Evolutionary conservation across 2,888 invertebrate species (phyloP).

Genomic region (Pseudococcus jackbeardsleyi): DNA sequence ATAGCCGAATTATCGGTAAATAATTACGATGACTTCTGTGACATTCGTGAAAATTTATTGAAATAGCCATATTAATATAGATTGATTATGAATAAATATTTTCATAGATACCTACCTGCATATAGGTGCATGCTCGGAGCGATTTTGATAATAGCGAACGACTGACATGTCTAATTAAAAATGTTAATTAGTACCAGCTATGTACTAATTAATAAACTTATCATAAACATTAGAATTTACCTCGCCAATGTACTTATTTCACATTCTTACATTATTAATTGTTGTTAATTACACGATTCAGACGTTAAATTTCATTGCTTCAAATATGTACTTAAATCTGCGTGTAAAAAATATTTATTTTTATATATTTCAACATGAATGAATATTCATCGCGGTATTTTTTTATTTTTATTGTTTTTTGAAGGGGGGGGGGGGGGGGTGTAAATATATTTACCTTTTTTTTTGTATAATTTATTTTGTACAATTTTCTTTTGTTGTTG

Average conservation of each 20-base stretch:
- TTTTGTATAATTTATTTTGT: slow-evolving; percentile 46
- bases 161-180: slow-evolving; percentile 57
- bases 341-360: slow-evolving; percentile 35
- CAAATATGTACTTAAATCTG: slow-evolving; percentile 38
- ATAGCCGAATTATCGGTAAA: background rate
- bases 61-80: background rate
- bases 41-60: background rate
- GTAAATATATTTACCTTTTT: slow-evolving; percentile 18
- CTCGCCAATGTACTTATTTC: slow-evolving; percentile 60
- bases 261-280: slow-evolving; percentile 62
- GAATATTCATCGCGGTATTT: slow-evolving; percentile 51
- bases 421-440: background rate
- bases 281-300: slow-evolving; percentile 52
- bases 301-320: slow-evolving; percentile 49
- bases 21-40: background rate
- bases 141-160: slow-evolving; percentile 41
- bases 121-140: background rate
- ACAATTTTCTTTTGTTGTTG: slow-evolving; percentile 38
- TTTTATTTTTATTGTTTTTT: slow-evolving; percentile 27
- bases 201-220: slow-evolving; percentile 58
- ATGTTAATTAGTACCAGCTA: slow-evolving; percentile 55
- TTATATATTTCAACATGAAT: slow-evolving; percentile 43
- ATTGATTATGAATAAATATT: slow-evolving; percentile 12
- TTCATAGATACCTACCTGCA: slow-evolving; percentile 8
- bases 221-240: slow-evolving; percentile 62